A percentile compares a stretch with the other conserved stretches of the same genome.
These are phyloP conservation scores for Leptinotarsa lineolata DNA, from an alignment of 1,140 invertebrate species.

Conservation along the genomic window DNA sequence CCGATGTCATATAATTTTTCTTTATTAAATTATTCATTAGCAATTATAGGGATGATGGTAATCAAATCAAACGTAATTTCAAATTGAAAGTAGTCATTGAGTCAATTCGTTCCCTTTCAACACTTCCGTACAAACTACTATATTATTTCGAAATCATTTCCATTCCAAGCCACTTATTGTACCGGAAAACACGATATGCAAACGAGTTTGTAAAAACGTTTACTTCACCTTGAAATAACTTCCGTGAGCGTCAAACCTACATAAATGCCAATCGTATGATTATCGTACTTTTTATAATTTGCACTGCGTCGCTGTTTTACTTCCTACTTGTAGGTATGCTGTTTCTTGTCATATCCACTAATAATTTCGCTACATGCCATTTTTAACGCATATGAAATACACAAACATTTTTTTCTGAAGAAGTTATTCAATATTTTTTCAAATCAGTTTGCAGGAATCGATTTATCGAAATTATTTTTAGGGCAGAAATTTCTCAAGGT, in stretches of 20 bases:
- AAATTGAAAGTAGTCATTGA: no score
- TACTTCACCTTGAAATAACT: conserved; percentile 32
- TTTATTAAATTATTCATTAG: no score
- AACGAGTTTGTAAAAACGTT: conserved; percentile 28
- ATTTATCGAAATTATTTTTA: no score
- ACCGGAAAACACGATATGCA: conserved; percentile 28
- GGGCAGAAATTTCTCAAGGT: no score
- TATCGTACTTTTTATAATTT: conserved; percentile 27
- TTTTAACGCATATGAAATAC: no score
- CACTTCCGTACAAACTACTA: neutral
- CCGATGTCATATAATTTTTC: no score
- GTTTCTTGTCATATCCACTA: conserved; percentile 14
- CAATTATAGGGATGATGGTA: no score
- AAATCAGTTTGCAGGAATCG: no score
- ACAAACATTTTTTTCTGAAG: no score
- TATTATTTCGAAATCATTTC: neutral
- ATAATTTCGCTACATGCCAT: no score
- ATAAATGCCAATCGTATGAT: conserved; percentile 26
- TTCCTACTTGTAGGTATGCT: conserved; percentile 24
- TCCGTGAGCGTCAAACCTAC: conserved; percentile 32
- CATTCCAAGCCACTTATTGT: conserved; percentile 2
- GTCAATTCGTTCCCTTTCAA: neutral
- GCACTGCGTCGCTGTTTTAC: conserved; percentile 24
- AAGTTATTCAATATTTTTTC: no score
- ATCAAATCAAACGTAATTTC: no score